Conservation (phyloP, 2,113 vertebrate genomes). For the Apodemus sylvaticus region DNA sequence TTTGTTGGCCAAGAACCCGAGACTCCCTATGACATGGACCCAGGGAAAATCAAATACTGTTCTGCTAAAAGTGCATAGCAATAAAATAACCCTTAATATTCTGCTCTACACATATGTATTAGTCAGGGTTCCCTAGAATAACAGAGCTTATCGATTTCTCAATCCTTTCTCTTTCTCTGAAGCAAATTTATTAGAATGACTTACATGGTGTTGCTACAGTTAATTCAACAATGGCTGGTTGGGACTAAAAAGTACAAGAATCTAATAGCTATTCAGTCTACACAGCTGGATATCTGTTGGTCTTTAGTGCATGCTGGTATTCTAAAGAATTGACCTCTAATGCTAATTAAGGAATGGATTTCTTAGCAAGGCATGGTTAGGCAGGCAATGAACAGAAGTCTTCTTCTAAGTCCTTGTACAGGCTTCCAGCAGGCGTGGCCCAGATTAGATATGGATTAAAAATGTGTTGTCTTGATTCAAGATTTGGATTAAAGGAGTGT, state of each 20-base stretch:
- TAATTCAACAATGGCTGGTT: neutral
- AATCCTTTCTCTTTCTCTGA: too few species aligned
- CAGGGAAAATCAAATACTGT: neutral
- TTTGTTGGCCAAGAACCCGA: neutral
- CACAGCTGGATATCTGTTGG: neutral
- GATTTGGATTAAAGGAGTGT: neutral
- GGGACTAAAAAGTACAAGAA: neutral
- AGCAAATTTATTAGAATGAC: neutral
- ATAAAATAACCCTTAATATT: neutral
- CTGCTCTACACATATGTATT: neutral
- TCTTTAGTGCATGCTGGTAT: neutral
- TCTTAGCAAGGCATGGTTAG: neutral
- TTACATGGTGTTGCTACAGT: neutral
- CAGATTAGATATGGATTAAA: neutral
- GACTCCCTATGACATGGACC: neutral
- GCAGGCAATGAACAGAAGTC: neutral
- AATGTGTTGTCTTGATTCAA: neutral
- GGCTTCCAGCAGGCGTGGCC: neutral
- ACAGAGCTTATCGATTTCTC: neutral
- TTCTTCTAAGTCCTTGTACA: neutral
- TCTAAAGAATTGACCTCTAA: neutral
- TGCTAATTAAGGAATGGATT: neutral
- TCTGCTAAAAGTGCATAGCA: neutral
- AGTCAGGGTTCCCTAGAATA: neutral
- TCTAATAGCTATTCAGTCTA: neutral